These are phyloP conservation scores for Pseudolaguvia tuberculata DNA, from an alignment of 2,113 vertebrate species.

Conservation along the genomic window DNA sequence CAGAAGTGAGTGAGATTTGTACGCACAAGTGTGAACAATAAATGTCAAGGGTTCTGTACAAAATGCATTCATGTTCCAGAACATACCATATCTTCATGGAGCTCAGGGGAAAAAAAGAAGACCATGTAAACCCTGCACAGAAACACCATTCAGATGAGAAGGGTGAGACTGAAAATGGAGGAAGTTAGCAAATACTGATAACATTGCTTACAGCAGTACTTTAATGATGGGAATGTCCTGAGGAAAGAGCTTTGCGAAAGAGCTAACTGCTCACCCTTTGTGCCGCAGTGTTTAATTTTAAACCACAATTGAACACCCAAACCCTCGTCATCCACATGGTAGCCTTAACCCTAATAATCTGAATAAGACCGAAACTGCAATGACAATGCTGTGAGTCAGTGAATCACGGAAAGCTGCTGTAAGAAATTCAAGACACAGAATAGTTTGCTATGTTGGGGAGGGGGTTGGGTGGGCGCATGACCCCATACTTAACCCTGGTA, in stretches of 20 bases:
- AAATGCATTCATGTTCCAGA: too few relatives aligned
- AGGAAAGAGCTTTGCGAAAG: not conserved
- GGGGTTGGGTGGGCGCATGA: not conserved
- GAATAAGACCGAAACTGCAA: not conserved
- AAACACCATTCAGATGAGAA: not conserved
- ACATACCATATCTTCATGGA: too few relatives aligned
- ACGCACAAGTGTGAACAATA: constrained; percentile 8
- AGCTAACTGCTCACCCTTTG: not conserved
- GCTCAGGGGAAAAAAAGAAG: too few relatives aligned
- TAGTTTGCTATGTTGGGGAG: not conserved
- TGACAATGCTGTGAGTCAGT: not conserved
- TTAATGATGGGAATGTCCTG: constrained; percentile 6
- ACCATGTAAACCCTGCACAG: too few relatives aligned
- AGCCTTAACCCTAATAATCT: not conserved
- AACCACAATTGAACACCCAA: not conserved
- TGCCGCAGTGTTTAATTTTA: not conserved
- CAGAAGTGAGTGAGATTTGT: not conserved
- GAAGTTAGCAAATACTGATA: constrained; percentile 4
- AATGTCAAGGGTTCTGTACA: not conserved
- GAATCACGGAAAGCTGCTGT: constrained; percentile 17
- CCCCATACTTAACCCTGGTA: constrained; percentile 1
- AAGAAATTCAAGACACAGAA: constrained; percentile 3
- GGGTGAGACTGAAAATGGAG: not conserved
- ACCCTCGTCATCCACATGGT: not conserved
- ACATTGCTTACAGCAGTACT: not conserved